Percentiles rank a stretch among this genome's conserved stretches.
Evolutionary conservation across 2,888 invertebrate genomes (phyloP).

Genomic region (Dasypolia templi): DNA sequence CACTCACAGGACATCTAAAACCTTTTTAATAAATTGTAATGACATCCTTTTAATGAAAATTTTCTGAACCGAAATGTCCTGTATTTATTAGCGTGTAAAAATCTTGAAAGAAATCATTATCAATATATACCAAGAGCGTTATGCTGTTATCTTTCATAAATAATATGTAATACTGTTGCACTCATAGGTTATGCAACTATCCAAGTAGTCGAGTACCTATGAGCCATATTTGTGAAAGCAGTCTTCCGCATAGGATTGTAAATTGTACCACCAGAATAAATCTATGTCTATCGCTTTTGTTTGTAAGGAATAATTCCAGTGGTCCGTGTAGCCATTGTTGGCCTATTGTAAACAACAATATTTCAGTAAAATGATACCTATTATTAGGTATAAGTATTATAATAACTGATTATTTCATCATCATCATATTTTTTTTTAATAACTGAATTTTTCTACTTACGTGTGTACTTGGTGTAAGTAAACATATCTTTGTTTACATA

Average conservation of each 20-base stretch:
- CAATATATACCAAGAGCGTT: background rate
- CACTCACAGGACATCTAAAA: conserved; percentile 54
- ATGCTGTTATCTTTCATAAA: conserved; percentile 1
- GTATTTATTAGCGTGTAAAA: conserved; percentile 1
- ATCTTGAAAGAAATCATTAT: background rate
- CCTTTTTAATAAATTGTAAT: conserved; percentile 41
- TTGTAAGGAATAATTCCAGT: background rate
- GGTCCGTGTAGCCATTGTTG: background rate
- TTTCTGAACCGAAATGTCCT: background rate
- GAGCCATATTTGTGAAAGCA: background rate
- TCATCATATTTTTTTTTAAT: background rate
- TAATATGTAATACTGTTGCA: conserved; percentile 9
- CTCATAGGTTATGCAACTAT: conserved; percentile 2
- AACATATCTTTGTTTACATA: background rate
- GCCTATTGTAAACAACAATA: background rate
- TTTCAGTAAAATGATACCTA: background rate
- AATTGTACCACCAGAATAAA: background rate
- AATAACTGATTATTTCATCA: background rate
- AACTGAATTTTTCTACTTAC: background rate
- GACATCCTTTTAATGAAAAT: conserved; percentile 12
- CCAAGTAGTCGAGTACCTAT: background rate
- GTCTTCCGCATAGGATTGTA: background rate
- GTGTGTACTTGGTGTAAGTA: background rate
- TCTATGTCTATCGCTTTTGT: background rate
- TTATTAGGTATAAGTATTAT: too few species aligned